A percentile compares a stretch with the other conserved stretches of the same genome.
phyloP scores from a whole-genome alignment of 1,140 invertebrate species.

The Phymorhynchus buccinoides region DNA sequence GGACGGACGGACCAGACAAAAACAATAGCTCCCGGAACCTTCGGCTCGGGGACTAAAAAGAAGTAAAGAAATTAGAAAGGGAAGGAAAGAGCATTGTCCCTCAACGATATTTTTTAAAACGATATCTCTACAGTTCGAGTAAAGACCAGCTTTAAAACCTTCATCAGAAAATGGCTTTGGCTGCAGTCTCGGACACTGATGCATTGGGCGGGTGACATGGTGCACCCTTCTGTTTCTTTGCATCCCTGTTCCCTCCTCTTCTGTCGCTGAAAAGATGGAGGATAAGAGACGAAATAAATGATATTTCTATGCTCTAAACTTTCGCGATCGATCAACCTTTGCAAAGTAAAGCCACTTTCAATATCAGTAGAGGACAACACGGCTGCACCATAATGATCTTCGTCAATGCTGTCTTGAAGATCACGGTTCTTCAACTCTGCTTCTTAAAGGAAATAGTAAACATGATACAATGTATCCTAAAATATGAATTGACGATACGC shows the following conservation, averaged over 20 bases:
- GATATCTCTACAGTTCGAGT: background rate
- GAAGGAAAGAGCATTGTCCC: background rate
- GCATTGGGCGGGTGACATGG: background rate
- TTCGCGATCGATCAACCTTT: background rate
- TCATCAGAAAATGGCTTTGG: background rate
- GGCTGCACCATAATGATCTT: too few species aligned
- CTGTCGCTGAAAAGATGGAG: background rate
- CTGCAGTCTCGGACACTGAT: slow-evolving; percentile 24
- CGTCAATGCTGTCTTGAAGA: too few species aligned
- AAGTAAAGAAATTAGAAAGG: too few species aligned
- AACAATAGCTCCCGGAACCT: too few species aligned
- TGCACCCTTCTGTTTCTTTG: background rate
- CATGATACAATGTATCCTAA: too few species aligned
- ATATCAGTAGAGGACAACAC: too few species aligned
- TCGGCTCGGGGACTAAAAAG: too few species aligned
- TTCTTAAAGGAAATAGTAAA: too few species aligned
- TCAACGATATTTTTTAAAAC: background rate
- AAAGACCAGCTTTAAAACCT: background rate
- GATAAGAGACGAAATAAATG: background rate
- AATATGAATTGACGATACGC: too few species aligned
- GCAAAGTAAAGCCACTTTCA: background rate
- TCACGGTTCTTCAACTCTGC: too few species aligned
- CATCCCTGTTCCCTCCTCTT: background rate
- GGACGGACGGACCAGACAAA: too few species aligned
- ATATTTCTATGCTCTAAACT: background rate